Conservation (phyloP, 2,113 vertebrate genomes). For the Mesitornis unicolor region DNA sequence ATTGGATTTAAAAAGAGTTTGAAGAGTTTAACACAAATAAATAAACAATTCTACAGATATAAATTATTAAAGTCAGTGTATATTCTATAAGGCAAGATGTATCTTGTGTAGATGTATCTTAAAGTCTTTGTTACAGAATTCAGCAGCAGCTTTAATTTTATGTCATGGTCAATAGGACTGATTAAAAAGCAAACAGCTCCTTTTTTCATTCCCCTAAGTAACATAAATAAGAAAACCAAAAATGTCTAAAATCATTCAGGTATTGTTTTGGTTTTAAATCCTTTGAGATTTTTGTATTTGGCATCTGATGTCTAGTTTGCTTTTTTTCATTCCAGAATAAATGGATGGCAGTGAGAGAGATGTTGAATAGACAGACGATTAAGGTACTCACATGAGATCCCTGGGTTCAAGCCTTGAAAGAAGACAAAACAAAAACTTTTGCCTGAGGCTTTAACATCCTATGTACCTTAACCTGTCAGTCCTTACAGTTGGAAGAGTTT, state of each 20-base stretch:
- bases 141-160: background rate
- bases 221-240: background rate
- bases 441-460: conserved; percentile 7
- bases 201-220: background rate
- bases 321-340: conserved; percentile 20
- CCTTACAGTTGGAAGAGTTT: background rate
- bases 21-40: background rate
- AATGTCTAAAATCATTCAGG: background rate
- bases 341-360: background rate
- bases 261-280: conserved; percentile 1
- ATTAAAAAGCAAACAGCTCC: background rate
- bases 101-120: background rate
- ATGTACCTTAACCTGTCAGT: conserved; percentile 2
- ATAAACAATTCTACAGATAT: background rate
- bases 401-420: background rate
- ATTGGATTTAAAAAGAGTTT: background rate
- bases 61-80: background rate
- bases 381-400: background rate
- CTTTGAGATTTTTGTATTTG: background rate
- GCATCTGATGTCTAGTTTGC: background rate
- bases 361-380: background rate
- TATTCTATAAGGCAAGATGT: background rate
- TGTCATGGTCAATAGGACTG: background rate
- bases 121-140: background rate
- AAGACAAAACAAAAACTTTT: conserved; percentile 7